Base-by-base conservation (phyloP, 2,888 invertebrate species). In the Drosophila monieri region DNA sequence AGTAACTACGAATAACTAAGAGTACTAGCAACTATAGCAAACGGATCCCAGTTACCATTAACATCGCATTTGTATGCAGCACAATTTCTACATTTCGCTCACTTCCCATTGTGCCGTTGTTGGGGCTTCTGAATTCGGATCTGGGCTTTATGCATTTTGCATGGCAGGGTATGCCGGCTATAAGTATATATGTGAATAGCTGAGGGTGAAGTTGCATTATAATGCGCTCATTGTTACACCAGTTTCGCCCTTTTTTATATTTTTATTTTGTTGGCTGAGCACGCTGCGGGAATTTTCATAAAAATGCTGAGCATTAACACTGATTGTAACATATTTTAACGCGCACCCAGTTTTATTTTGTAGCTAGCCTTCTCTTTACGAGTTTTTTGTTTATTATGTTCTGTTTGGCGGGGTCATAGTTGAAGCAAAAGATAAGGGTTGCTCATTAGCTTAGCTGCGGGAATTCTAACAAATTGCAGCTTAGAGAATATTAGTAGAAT, bases 221-320 rank as follows among this genome's bases (percentile, higher is more conserved):
- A 83, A 68, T 78, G 69, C 58, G 52, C 55, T 43, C 58, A 66
- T 76, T 58, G 81, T 69, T 59, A 74, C 58, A 32, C 51, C 62
- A 64, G 37, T 43, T 57, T 30, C 51, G 54, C 23, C 47, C 41
- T 57, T 56, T 64, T 62, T 10, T 21, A 21, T 43, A 52, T 35
- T 51, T 56, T 64, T 72, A 21, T 43, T 70, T 67, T 77, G 56
- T 55, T 70, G 39, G 47, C 56, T 39, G 54, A 43, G 54, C 53
- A 57, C 56, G 35, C 77, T 62, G 67, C 56, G 83, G 62, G 64
- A 74, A 74, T 83, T 75, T 83, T 74, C 77, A 88, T 88, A 74
- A 83, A 86, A 85, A 78, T 79, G 74, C 75, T 80, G 61, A 70
- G 62, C 73, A 85, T 88, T 88, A 80, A 85, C 77, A 68, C 75